These are phyloP conservation scores for Pimephales promelas DNA, from an alignment of 2,113 vertebrate genomes.

Conservation along the genomic window DNA sequence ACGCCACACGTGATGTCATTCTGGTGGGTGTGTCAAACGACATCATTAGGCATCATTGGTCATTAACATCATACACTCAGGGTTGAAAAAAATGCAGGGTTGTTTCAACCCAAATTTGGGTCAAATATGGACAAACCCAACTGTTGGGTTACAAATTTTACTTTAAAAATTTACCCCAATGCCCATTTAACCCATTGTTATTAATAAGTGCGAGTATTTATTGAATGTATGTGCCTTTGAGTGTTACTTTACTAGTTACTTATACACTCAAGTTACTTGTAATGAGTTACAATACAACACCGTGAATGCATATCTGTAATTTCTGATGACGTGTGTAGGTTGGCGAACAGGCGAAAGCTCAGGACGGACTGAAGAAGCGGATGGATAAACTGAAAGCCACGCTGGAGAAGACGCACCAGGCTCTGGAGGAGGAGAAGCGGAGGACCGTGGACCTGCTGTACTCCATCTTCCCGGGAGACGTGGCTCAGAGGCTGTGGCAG, in stretches of 20 bases:
- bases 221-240: not conserved
- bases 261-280: no score
- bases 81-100: no score
- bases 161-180: no score
- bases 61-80: not conserved
- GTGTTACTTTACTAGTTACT: no score
- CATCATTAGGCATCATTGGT: not conserved
- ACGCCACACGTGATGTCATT: constrained; percentile 95
- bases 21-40: constrained; percentile 73
- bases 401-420: constrained; percentile 91
- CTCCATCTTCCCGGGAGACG: constrained; percentile 96
- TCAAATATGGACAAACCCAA: no score
- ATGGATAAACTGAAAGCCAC: constrained; percentile 99
- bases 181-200: not conserved
- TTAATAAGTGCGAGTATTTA: not conserved
- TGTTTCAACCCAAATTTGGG: no score
- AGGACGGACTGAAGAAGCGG: constrained; percentile 95
- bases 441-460: constrained; percentile 96
- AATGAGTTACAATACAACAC: no score
- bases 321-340: constrained; percentile 34
- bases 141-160: no score
- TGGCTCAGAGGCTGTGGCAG: constrained; percentile 97
- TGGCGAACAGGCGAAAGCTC: constrained; percentile 96
- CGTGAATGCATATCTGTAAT: no score
- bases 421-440: constrained; percentile 96